Percentiles rank a stretch among this genome's conserved stretches.
Conservation (phyloP, 2,797 vertebrate genomes). For the Crocodylus rhombifer region DNA sequence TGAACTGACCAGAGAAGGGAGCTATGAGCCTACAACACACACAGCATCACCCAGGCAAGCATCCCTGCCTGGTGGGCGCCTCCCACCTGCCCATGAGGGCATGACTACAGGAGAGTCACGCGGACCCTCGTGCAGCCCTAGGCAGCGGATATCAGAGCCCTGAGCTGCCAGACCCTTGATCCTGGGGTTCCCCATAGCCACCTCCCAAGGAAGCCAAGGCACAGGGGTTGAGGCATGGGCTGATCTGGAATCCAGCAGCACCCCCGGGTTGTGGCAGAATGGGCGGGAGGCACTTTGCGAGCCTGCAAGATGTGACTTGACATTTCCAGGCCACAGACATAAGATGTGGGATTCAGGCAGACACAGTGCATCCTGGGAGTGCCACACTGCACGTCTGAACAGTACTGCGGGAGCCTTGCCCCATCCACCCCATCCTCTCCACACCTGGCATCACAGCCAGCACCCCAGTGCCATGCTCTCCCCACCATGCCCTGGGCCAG, state of each 20-base stretch:
- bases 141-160: too few species aligned
- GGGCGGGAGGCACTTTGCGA: neutral
- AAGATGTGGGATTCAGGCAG: slow-evolving; percentile 43
- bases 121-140: too few species aligned
- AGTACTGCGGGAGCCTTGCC: neutral
- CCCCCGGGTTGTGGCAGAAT: too few species aligned
- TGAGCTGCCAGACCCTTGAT: too few species aligned
- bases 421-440: neutral
- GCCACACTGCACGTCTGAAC: neutral
- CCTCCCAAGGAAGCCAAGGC: neutral
- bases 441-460: too few species aligned
- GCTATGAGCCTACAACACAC: too few species aligned
- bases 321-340: slow-evolving; percentile 58
- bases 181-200: too few species aligned
- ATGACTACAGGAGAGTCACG: too few species aligned
- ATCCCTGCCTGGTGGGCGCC: too few species aligned
- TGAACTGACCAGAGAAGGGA: too few species aligned
- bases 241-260: neutral
- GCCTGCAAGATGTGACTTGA: slow-evolving; percentile 34
- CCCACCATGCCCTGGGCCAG: neutral
- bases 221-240: neutral
- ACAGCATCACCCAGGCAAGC: too few species aligned
- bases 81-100: too few species aligned
- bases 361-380: neutral
- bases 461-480: neutral